Percentiles rank a stretch among this genome's conserved stretches.
phyloP scores from a whole-genome alignment of 2,888 invertebrate species.

The Bellardia pandia region DNA sequence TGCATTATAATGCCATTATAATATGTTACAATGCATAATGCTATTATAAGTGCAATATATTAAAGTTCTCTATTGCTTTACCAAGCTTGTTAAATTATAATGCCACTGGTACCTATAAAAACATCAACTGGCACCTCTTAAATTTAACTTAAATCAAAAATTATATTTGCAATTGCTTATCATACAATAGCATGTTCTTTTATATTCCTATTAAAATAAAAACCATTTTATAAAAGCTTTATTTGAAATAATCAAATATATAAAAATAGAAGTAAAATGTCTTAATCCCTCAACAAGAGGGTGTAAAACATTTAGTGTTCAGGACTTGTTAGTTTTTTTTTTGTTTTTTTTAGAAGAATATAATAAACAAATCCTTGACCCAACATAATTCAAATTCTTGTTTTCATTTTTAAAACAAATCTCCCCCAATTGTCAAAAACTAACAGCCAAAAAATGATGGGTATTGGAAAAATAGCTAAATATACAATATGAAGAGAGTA shows the following conservation, averaged over 20 bases:
- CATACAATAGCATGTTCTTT: neutral
- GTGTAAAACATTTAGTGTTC: slow-evolving; percentile 58
- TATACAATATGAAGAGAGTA: too few relatives aligned
- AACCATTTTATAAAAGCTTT: neutral
- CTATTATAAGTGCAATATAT: too few relatives aligned
- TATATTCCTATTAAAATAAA: slow-evolving; percentile 1
- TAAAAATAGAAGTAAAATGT: slow-evolving; percentile 47
- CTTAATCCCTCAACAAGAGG: slow-evolving; percentile 61
- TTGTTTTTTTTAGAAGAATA: slow-evolving; percentile 6
- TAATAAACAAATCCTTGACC: slow-evolving; percentile 79
- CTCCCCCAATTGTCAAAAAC: slow-evolving; percentile 41
- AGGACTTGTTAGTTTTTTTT: neutral
- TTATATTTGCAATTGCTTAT: too few relatives aligned
- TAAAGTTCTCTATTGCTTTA: too few relatives aligned
- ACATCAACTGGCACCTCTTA: too few relatives aligned
- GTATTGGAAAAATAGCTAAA: slow-evolving; percentile 8
- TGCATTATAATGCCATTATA: too few relatives aligned
- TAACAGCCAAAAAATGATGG: neutral
- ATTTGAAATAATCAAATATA: neutral
- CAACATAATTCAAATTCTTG: slow-evolving; percentile 77
- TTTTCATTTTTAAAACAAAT: neutral
- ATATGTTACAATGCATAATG: too few relatives aligned
- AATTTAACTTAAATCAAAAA: too few relatives aligned
- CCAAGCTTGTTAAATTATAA: too few relatives aligned
- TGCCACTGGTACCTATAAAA: too few relatives aligned